Conservation (phyloP, 30 jellyfish, hydroid and myxozoan species). For the Hydra vulgaris region DNA sequence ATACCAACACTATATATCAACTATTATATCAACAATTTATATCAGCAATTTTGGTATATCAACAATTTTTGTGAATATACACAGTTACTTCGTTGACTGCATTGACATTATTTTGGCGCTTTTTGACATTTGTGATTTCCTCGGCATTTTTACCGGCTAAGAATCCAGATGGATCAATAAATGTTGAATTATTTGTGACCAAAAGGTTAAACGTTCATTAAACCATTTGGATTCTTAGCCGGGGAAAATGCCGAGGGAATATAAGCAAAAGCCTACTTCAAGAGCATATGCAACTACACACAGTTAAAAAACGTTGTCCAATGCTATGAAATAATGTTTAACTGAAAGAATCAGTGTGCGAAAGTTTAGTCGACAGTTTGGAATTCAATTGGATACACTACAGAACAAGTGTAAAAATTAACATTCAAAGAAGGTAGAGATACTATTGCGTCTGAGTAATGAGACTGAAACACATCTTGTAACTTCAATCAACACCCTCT, state of each 20-base stretch:
- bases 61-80: not conserved
- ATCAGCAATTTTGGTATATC: not conserved
- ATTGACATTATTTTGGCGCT: not conserved
- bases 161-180: too few species aligned
- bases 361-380: too few species aligned
- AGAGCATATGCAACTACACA: not conserved
- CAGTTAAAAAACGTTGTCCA: not conserved
- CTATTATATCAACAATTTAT: not conserved
- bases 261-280: not conserved
- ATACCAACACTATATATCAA: not conserved
- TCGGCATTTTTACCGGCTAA: too few species aligned
- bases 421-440: too few species aligned
- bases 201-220: not conserved
- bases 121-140: not conserved
- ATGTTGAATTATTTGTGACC: too few species aligned
- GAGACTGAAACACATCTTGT: too few species aligned
- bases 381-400: too few species aligned
- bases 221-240: not conserved
- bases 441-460: too few species aligned
- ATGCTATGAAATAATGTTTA: not conserved
- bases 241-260: not conserved
- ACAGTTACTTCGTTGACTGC: not conserved
- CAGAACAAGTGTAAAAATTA: too few species aligned
- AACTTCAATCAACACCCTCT: too few species aligned
- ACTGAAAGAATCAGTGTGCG: too few species aligned